Conservation (phyloP, 2,797 vertebrate species). For the Argentina silus region DNA sequence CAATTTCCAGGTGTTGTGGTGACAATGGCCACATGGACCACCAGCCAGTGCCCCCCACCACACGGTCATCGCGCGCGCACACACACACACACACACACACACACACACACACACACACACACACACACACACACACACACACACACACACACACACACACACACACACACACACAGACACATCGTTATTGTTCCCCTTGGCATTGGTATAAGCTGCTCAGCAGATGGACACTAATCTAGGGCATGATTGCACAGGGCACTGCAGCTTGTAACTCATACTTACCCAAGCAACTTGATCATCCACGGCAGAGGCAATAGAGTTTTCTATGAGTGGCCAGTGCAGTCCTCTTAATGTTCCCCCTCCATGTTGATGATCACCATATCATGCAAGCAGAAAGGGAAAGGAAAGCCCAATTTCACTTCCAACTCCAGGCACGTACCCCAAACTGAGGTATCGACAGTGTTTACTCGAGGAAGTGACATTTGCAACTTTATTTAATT, state of each 20-base stretch:
- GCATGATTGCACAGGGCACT: constrained; percentile 65
- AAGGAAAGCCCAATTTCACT: background rate
- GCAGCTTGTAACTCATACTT: constrained; percentile 71
- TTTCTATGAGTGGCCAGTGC: too few relatives aligned
- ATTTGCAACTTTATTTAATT: constrained; percentile 82
- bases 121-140: constrained; percentile 56
- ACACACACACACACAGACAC: constrained; percentile 44
- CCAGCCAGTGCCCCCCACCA: background rate
- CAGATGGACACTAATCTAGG: constrained; percentile 78
- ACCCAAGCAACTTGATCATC: constrained; percentile 62
- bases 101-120: constrained; percentile 3
- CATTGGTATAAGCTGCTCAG: constrained; percentile 70
- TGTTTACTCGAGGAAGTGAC: constrained; percentile 78
- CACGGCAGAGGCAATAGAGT: constrained; percentile 53
- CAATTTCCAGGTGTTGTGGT: constrained; percentile 7
- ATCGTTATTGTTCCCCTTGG: constrained; percentile 54
- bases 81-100: background rate
- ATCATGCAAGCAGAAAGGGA: too few relatives aligned
- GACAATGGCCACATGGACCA: constrained; percentile 1
- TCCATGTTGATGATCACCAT: constrained; percentile 20
- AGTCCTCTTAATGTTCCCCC: too few relatives aligned
- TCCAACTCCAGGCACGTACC: constrained; percentile 14
- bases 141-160: constrained; percentile 45
- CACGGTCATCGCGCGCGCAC: background rate
- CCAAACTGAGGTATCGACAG: constrained; percentile 54